Conservation (phyloP, 2,797 vertebrate species). For the Aldrovandia affinis region DNA sequence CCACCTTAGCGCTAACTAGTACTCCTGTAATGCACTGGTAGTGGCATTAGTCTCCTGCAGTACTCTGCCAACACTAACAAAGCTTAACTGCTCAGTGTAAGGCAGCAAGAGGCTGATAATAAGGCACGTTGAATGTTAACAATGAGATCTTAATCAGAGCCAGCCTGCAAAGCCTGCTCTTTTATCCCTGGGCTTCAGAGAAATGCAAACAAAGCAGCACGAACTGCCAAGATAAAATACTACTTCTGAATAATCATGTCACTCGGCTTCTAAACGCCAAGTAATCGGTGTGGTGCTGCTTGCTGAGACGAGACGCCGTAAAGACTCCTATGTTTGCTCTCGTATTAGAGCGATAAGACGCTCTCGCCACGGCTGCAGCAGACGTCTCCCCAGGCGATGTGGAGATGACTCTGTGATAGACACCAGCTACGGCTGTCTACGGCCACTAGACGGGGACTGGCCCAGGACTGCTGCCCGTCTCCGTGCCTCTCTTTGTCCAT, state of each 20-base stretch:
- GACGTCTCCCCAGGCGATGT: constrained; percentile 50
- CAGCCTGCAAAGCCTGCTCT: constrained; percentile 83
- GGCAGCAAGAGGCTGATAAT: constrained; percentile 63
- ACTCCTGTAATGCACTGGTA: constrained; percentile 73
- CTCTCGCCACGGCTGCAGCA: constrained; percentile 50
- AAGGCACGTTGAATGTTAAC: constrained; percentile 79
- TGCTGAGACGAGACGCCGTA: constrained; percentile 55
- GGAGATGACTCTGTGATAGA: constrained; percentile 42
- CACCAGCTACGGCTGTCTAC: not conserved
- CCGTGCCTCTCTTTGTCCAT: not conserved
- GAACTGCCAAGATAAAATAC: constrained; percentile 78
- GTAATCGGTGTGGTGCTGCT: constrained; percentile 58
- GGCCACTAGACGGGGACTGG: not conserved
- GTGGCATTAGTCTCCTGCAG: constrained; percentile 64
- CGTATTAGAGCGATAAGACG: constrained; percentile 66
- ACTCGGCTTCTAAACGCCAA: constrained; percentile 68
- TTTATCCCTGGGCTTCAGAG: constrained; percentile 91
- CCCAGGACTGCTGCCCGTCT: not conserved
- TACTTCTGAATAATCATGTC: constrained; percentile 70
- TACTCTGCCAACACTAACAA: constrained; percentile 59
- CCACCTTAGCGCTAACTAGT: constrained; percentile 81
- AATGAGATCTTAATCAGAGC: constrained; percentile 91
- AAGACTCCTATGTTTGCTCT: constrained; percentile 73
- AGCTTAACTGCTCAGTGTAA: constrained; percentile 68
- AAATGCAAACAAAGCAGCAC: constrained; percentile 84